Evolutionary conservation across 2,113 vertebrate species (phyloP).

Genomic region (Numenius arquata): DNA sequence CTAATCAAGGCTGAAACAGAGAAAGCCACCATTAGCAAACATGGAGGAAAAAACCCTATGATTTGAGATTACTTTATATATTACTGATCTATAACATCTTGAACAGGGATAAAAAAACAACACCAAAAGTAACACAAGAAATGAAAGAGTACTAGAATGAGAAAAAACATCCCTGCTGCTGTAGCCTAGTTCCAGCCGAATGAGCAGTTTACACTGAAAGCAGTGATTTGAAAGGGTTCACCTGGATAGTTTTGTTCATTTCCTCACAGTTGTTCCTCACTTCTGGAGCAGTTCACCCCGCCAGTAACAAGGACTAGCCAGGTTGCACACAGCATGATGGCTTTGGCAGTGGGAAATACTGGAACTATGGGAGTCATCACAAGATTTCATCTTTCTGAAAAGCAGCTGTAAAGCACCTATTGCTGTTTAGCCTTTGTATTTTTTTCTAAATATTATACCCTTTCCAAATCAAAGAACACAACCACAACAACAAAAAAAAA

Average conservation of each 20-base stretch:
- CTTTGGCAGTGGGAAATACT: background rate
- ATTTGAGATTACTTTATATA: background rate
- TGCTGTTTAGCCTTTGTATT: background rate
- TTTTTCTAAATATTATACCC: background rate
- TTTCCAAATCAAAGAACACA: background rate
- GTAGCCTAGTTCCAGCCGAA: background rate
- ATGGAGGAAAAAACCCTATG: background rate
- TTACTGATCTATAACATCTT: background rate
- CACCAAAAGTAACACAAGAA: background rate
- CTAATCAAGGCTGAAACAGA: conserved; percentile 82
- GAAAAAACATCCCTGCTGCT: background rate
- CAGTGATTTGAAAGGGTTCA: background rate
- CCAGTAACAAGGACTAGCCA: background rate
- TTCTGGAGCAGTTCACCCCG: background rate
- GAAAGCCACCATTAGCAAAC: background rate
- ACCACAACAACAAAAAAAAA: background rate
- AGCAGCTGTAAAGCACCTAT: background rate
- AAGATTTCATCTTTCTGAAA: background rate
- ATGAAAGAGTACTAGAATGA: background rate
- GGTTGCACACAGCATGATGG: background rate
- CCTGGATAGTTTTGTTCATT: background rate
- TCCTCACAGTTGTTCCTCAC: background rate
- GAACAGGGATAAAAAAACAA: background rate
- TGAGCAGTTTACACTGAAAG: background rate
- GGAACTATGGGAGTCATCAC: background rate